Percentiles rank a stretch among this genome's conserved stretches.
phyloP scores from a whole-genome alignment of 2,888 invertebrate species.

The Fissipunctia ypsillon region DNA sequence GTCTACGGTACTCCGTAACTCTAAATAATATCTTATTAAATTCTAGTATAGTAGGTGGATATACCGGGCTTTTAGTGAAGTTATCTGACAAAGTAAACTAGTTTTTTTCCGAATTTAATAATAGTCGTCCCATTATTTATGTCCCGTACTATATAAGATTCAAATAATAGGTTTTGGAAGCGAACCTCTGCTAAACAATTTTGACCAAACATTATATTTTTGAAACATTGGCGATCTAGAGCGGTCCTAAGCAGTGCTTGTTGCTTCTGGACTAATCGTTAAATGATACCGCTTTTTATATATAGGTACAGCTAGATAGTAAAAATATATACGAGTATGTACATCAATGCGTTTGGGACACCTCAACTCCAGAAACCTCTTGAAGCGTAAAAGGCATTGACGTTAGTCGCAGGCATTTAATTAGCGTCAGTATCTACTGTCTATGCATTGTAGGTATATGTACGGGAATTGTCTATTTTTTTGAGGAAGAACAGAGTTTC shows the following conservation, averaged over 20 bases:
- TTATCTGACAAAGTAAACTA: conserved; percentile 8
- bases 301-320: no score
- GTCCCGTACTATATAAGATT: conserved; percentile 44
- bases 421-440: conserved; percentile 6
- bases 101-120: conserved; percentile 33
- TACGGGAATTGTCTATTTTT: not conserved
- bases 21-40: conserved; percentile 24
- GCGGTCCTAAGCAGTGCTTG: not conserved
- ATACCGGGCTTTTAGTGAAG: not conserved
- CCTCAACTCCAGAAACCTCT: conserved; percentile 34
- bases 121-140: conserved; percentile 26
- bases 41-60: not conserved
- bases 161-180: conserved; percentile 18
- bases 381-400: conserved; percentile 34
- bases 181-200: not conserved
- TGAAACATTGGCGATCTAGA: not conserved
- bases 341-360: conserved; percentile 33
- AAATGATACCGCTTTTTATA: no score
- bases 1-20: not conserved
- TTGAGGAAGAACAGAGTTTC: not conserved
- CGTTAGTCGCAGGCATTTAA: conserved; percentile 39
- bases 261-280: not conserved
- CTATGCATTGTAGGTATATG: not conserved
- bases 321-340: no score
- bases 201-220: conserved; percentile 19